Evolutionary conservation across 2,797 vertebrate species (phyloP).

Genomic region (Graptemys geographica): DNA sequence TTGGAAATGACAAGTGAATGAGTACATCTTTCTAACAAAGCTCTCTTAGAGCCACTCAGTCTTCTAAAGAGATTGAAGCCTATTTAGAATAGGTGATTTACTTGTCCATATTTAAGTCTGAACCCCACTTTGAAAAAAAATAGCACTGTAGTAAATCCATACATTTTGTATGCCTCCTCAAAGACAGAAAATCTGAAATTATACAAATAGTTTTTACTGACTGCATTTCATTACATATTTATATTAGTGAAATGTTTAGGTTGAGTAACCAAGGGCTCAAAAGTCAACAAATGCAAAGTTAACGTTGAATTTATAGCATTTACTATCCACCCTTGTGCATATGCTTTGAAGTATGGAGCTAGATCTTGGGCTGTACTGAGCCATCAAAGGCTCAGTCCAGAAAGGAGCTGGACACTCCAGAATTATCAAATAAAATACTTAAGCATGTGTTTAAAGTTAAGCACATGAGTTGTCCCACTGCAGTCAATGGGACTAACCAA

Average conservation of each 20-base stretch:
- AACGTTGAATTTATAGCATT: background rate
- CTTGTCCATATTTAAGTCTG: background rate
- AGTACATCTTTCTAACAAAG: background rate
- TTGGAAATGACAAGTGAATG: background rate
- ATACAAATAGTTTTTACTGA: background rate
- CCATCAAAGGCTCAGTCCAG: background rate
- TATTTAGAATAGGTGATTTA: background rate
- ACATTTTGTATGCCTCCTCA: background rate
- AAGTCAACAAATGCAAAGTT: background rate
- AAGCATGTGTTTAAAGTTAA: background rate
- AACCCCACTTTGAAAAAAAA: background rate
- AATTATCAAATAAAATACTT: background rate
- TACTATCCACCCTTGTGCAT: background rate
- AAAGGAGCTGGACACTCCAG: too few relatives aligned
- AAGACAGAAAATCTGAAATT: background rate
- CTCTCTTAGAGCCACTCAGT: background rate
- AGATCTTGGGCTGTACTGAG: background rate
- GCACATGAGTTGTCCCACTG: background rate
- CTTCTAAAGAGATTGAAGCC: background rate
- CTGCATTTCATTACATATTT: background rate
- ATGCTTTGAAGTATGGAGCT: background rate
- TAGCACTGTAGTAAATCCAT: background rate
- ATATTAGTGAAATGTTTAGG: background rate
- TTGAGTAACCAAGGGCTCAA: background rate
- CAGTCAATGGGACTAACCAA: background rate